Base-by-base conservation (phyloP, 2,113 vertebrate genomes). In the Sardina pilchardus region DNA sequence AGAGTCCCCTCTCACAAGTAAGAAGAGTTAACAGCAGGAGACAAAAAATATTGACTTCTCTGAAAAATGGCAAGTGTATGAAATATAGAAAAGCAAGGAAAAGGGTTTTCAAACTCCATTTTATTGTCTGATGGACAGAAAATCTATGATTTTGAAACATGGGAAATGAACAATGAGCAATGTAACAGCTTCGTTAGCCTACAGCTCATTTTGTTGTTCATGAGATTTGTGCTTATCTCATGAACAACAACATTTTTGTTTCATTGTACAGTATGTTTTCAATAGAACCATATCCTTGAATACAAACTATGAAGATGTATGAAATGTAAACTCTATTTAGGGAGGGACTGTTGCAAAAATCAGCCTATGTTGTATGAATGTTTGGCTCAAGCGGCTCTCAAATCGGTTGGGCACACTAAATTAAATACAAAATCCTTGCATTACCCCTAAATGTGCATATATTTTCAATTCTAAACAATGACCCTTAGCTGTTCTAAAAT, bases 41-140 rank as follows among this genome's bases (percentile, higher is more conserved):
- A 78, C 50, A 78, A 86, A 75, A 75, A 21, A 26, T 84, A 89
- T 90, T 83, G 85, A 81, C 88, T 88, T 86, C 86, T 81, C 34
- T 83, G 80, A 47, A 45, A 56, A 86, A 71, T 36, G 36, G 43
- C 53, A 19, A 16, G 45, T n/a, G 19, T 59, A 3, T 67, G n/a
- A 36, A 47, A 86, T 84, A 83, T 86, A 84, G 85, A 2, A 78
- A 81, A 56, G 83, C 53, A 81, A 87, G 81, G 47, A 89, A 82
- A 45, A 43, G 24, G 86, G 36, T 59, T 85, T 42, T 86, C 83
- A 88, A 89, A 88, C 71, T 87, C 82, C 50, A 83, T 85, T 90
- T 85, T 85, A 88, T 85, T 90, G 81, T 88, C 67, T 82, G 80
- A 39, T 45, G 12, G 85, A 89, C 88, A 88, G 88, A 84, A 91